phyloP scores from a whole-genome alignment of 2,113 vertebrate genomes.

The Clinocottus analis region DNA sequence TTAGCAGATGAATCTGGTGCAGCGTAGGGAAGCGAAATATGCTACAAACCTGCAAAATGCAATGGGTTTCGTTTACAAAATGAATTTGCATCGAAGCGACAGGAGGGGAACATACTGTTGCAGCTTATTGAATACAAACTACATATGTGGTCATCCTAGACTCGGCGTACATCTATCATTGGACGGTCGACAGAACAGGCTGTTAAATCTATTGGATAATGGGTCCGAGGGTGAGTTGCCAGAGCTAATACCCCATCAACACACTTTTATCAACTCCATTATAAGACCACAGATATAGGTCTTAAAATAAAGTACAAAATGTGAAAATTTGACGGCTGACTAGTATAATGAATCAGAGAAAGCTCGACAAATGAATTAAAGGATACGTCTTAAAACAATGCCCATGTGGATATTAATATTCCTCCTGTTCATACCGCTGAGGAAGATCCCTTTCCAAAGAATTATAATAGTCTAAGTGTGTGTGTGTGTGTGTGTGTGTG shows the following conservation, averaged over 20 bases:
- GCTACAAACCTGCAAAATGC: too few species aligned
- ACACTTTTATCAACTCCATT: not conserved
- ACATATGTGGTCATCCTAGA: too few species aligned
- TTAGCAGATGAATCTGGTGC: constrained; percentile 11
- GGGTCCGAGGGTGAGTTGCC: not conserved
- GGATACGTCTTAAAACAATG: not conserved
- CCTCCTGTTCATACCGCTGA: not conserved
- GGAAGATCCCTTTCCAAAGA: not conserved
- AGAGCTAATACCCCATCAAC: not conserved
- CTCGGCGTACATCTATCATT: not conserved
- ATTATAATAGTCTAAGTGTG: not conserved
- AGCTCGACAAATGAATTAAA: not conserved
- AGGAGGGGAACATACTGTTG: not conserved
- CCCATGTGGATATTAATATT: not conserved
- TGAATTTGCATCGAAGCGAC: not conserved
- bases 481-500: too few species aligned
- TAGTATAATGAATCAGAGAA: not conserved
- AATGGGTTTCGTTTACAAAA: not conserved
- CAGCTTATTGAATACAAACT: not conserved
- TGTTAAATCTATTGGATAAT: not conserved
- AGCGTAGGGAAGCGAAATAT: too few species aligned
- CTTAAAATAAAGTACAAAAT: not conserved
- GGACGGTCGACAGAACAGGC: not conserved
- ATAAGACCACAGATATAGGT: not conserved
- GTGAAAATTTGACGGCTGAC: not conserved